A percentile compares a stretch with the other conserved stretches of the same genome.
phyloP scores from a whole-genome alignment of 2,888 invertebrate species.

The Eupithecia insigniata region DNA sequence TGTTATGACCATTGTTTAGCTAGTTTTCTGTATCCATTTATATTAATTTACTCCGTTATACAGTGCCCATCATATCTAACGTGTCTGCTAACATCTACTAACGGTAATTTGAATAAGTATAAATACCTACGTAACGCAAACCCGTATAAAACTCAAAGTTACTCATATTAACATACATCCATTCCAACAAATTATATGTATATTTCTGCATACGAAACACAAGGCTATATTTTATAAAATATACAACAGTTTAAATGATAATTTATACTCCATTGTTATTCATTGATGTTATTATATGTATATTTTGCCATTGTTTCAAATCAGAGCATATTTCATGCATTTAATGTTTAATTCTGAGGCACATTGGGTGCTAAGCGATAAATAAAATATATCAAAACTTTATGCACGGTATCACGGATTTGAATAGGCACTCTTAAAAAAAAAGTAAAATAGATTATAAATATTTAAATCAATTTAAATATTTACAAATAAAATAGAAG shows the following conservation, averaged over 20 bases:
- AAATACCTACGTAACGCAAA: background rate
- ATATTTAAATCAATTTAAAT: no score
- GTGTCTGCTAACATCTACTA: background rate
- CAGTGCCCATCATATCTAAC: background rate
- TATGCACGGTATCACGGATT: no score
- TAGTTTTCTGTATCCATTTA: constrained; percentile 1
- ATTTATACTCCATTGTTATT: constrained; percentile 85
- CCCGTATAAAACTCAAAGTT: background rate
- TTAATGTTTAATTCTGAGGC: constrained; percentile 73
- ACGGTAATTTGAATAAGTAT: background rate
- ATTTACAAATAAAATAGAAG: no score
- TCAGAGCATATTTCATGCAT: constrained; percentile 85
- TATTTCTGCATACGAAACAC: constrained; percentile 68
- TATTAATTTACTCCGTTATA: background rate
- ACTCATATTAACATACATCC: constrained; percentile 43
- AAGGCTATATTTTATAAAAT: constrained; percentile 83
- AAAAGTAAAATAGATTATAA: no score
- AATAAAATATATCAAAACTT: background rate
- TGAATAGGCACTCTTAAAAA: no score
- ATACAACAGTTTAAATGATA: constrained; percentile 84
- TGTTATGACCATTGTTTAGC: background rate
- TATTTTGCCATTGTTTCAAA: constrained; percentile 85
- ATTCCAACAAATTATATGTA: constrained; percentile 66
- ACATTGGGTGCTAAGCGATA: constrained; percentile 35
- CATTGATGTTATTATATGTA: constrained; percentile 85